These are phyloP conservation scores for Drosophila villosipedis DNA, from an alignment of 2,888 invertebrate genomes.

Conservation along the genomic window DNA sequence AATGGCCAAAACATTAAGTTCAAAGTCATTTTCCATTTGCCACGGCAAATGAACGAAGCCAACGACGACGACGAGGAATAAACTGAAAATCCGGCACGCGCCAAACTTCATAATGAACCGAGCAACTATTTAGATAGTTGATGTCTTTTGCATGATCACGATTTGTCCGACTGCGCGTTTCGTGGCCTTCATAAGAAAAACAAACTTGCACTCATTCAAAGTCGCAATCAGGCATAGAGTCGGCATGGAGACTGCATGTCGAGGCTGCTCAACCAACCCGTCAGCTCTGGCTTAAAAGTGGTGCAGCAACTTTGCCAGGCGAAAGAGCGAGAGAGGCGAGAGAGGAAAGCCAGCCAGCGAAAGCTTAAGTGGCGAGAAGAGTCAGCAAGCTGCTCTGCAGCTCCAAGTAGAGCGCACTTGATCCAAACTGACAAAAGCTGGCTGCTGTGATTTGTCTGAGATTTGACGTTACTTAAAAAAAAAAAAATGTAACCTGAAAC, in stretches of 20 bases:
- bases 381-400: background rate
- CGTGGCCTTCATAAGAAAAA: constrained; percentile 67
- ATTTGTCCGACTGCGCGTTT: constrained; percentile 51
- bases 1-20: constrained; percentile 72
- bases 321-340: background rate
- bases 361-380: background rate
- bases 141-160: constrained; percentile 58
- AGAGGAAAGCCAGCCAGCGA: background rate
- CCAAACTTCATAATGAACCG: constrained; percentile 48
- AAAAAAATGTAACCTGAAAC: constrained; percentile 12
- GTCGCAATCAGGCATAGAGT: constrained; percentile 21
- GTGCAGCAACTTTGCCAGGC: constrained; percentile 55
- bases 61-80: constrained; percentile 32
- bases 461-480: background rate
- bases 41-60: constrained; percentile 25
- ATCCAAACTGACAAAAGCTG: constrained; percentile 60
- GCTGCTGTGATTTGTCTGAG: constrained; percentile 25
- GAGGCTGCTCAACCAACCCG: background rate
- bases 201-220: constrained; percentile 48
- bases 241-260: background rate
- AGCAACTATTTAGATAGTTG: constrained; percentile 43
- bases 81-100: constrained; percentile 54
- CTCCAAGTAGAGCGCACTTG: constrained; percentile 14
- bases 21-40: constrained; percentile 75
- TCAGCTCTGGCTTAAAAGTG: constrained; percentile 48